These are phyloP conservation scores for Fratercula arctica DNA, from an alignment of 2,797 vertebrate species.

Conservation along the genomic window DNA sequence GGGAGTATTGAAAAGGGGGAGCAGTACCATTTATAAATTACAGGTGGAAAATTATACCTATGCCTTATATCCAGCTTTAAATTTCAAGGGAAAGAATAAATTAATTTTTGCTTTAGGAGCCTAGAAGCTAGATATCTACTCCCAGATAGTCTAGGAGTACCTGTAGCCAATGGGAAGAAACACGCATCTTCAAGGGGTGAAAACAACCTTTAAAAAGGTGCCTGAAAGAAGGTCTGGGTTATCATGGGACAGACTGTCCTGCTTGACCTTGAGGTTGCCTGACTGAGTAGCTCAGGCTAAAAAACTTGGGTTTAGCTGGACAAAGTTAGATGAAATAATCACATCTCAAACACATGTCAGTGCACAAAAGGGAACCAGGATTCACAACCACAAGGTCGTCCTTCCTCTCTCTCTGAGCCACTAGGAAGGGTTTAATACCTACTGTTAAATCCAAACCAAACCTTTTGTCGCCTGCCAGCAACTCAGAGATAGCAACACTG, in stretches of 20 bases:
- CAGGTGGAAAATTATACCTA: not conserved
- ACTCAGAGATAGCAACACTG: not conserved
- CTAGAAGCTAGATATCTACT: not conserved
- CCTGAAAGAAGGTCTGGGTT: not conserved
- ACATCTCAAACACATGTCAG: not conserved
- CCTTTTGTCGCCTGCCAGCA: not conserved
- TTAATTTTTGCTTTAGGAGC: not conserved
- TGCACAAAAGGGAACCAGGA: not conserved
- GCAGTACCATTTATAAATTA: not conserved
- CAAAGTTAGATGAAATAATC: not conserved
- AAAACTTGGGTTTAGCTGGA: not conserved
- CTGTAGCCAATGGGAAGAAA: not conserved
- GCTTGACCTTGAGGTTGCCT: not conserved
- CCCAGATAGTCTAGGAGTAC: not conserved
- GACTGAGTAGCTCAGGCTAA: not conserved
- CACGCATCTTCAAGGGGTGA: not conserved
- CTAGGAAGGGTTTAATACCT: not conserved
- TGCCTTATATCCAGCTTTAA: not conserved
- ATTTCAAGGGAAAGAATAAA: not conserved
- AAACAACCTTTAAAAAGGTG: not conserved
- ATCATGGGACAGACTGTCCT: not conserved
- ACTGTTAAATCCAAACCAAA: not conserved
- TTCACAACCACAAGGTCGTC: not conserved
- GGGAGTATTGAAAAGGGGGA: not conserved
- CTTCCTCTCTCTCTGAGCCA: not conserved